Conservation (phyloP, 2,113 vertebrate genomes). For the Montifringilla adamsi region DNA sequence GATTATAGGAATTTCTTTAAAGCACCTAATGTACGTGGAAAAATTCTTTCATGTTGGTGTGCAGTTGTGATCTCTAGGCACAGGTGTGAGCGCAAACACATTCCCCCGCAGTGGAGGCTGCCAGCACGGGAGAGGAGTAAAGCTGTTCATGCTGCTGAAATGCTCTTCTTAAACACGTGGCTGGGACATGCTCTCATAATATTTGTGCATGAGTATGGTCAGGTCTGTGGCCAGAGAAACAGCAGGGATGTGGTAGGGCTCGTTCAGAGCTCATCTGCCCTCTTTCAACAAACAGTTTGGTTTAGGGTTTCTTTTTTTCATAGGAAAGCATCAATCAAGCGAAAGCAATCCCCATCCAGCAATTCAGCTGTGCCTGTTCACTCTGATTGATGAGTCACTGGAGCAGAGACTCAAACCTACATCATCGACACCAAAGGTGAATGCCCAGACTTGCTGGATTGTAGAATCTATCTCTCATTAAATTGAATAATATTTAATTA, state of each 20-base stretch:
- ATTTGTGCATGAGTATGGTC: background rate
- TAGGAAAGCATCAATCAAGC: background rate
- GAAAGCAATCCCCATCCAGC: background rate
- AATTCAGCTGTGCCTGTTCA: background rate
- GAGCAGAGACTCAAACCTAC: background rate
- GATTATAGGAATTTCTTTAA: background rate
- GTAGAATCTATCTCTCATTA: background rate
- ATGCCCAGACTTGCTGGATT: background rate
- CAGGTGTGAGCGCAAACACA: slow-evolving; percentile 7
- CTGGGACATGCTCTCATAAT: background rate
- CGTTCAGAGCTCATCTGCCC: background rate
- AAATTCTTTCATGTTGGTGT: background rate
- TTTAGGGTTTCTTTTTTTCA: background rate
- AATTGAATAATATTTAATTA: slow-evolving; percentile 18
- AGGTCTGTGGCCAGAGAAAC: background rate
- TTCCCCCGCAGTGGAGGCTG: background rate
- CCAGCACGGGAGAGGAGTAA: background rate
- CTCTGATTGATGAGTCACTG: background rate
- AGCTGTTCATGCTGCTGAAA: background rate
- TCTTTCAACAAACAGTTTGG: background rate
- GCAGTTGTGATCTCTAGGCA: background rate
- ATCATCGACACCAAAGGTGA: background rate
- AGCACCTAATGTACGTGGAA: background rate
- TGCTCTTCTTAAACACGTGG: background rate
- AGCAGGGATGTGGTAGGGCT: background rate